Evolutionary conservation across 1,140 invertebrate genomes (phyloP).

Genomic region (Argopecten irradians): DNA sequence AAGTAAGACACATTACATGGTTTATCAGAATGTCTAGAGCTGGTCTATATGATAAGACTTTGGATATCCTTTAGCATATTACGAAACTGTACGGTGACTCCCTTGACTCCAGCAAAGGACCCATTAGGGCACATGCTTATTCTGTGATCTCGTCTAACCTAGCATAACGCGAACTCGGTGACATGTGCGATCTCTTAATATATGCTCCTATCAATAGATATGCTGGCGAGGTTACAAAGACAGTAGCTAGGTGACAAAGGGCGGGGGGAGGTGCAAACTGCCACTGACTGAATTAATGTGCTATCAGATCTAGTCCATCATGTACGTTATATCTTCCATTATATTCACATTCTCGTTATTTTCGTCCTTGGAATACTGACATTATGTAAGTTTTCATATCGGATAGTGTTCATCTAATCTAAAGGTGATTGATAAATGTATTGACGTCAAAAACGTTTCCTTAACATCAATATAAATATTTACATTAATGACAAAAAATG

Average conservation of each 20-base stretch:
- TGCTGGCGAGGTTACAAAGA: slow-evolving; percentile 15
- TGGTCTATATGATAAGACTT: neutral
- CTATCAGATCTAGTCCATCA: neutral
- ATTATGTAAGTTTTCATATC: too few relatives aligned
- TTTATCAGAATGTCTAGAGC: neutral
- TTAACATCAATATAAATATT: too few relatives aligned
- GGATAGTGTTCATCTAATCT: too few relatives aligned
- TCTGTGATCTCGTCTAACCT: neutral
- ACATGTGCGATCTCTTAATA: neutral
- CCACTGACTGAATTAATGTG: neutral
- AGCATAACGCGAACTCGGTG: neutral
- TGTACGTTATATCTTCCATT: too few relatives aligned
- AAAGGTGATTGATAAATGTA: too few relatives aligned
- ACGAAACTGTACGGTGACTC: neutral
- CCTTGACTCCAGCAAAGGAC: neutral
- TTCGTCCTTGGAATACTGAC: too few relatives aligned
- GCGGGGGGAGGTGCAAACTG: neutral
- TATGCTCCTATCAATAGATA: neutral
- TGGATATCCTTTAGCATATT: neutral
- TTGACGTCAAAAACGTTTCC: too few relatives aligned
- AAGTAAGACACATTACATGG: neutral
- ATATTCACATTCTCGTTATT: too few relatives aligned
- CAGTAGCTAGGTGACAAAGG: neutral
- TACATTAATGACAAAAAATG: too few relatives aligned
- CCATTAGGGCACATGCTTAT: neutral